These are phyloP conservation scores for Rhagoletis zephyria DNA, from an alignment of 1,140 invertebrate species.

Conservation along the genomic window DNA sequence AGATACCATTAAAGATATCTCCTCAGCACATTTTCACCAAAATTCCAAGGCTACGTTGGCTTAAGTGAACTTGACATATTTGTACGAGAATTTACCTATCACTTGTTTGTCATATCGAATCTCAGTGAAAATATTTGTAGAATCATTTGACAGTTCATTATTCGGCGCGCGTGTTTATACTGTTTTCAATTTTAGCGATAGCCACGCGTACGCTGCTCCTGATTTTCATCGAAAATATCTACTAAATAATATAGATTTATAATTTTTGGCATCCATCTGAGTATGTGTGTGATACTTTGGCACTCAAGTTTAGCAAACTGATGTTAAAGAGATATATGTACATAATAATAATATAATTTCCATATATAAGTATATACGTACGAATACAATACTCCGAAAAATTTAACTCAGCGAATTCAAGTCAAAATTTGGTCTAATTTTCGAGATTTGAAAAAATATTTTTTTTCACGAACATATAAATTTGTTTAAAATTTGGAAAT, in stretches of 20 bases:
- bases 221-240: neutral
- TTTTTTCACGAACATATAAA: no score
- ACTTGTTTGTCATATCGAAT: neutral
- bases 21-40: neutral
- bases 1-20: neutral
- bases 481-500: no score
- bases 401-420: no score
- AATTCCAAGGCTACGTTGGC: neutral
- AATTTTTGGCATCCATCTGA: neutral
- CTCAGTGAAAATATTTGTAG: conserved; percentile 21
- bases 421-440: no score
- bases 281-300: neutral
- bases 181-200: neutral
- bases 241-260: neutral
- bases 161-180: neutral
- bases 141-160: conserved; percentile 16
- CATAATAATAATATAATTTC: no score
- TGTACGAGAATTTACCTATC: neutral
- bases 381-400: no score
- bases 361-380: no score
- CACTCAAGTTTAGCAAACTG: neutral
- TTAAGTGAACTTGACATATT: neutral
- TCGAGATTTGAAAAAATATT: no score
- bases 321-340: neutral
- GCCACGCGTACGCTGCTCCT: conserved; percentile 25